Percentiles rank a stretch among this genome's conserved stretches.
Evolutionary conservation across 2,888 invertebrate genomes (phyloP).

Genomic region (Spisula subtruncata): DNA sequence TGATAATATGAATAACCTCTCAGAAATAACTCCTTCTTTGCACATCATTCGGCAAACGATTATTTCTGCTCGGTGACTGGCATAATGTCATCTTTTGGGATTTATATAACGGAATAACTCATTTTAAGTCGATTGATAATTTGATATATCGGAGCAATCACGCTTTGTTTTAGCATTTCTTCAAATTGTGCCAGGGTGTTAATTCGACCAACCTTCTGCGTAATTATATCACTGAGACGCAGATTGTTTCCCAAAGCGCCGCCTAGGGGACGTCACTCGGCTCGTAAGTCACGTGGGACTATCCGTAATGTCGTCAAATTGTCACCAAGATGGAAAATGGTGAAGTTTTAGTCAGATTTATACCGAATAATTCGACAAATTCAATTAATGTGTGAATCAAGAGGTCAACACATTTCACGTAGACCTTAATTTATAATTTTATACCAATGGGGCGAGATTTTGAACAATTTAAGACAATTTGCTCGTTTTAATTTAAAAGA

Average conservation of each 20-base stretch:
- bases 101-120: constrained; percentile 27
- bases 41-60: not conserved
- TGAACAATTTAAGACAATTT: not conserved
- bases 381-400: constrained; percentile 68
- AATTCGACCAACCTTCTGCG: constrained; percentile 63
- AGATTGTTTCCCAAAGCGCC: constrained; percentile 58
- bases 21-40: not conserved
- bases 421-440: constrained; percentile 40
- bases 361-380: constrained; percentile 71
- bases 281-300: constrained; percentile 60
- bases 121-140: constrained; percentile 42
- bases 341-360: constrained; percentile 71
- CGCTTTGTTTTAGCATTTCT: constrained; percentile 62
- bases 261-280: constrained; percentile 47
- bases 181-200: constrained; percentile 50
- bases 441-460: constrained; percentile 22
- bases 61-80: constrained; percentile 15
- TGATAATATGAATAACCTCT: not conserved
- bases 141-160: constrained; percentile 46
- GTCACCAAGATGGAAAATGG: constrained; percentile 51
- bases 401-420: constrained; percentile 57
- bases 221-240: constrained; percentile 64
- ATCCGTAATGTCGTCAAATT: constrained; percentile 52
- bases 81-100: constrained; percentile 6
- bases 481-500: not conserved